A percentile compares a stretch with the other conserved stretches of the same genome.
phyloP scores from a whole-genome alignment of 1,140 invertebrate species.

The Penaeus japonicus region DNA sequence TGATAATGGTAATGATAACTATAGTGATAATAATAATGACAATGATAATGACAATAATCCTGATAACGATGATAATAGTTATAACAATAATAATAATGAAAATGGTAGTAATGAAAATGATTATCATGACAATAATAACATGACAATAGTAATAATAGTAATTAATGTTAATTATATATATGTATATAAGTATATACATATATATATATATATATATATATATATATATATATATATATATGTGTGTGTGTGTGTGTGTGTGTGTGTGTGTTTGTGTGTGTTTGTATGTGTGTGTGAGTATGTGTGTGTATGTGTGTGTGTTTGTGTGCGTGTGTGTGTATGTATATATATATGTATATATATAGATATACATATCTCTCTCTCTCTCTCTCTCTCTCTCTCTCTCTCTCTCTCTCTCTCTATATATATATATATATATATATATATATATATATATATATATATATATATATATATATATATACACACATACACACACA shows the following conservation, averaged over 20 bases:
- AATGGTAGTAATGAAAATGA: too few species aligned
- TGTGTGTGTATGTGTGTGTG: not conserved
- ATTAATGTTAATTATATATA: not conserved
- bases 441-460: not conserved
- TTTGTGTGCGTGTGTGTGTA: too few species aligned
- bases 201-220: conserved; percentile 6
- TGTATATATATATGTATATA: not conserved
- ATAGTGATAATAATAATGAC: too few species aligned
- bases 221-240: not conserved
- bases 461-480: not conserved
- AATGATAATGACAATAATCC: too few species aligned
- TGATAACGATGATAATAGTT: too few species aligned
- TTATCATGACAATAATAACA: too few species aligned
- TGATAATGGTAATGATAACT: too few species aligned
- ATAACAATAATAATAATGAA: too few species aligned
- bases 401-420: too few species aligned
- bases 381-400: too few species aligned
- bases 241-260: not conserved
- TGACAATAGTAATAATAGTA: too few species aligned
- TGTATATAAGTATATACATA: not conserved
- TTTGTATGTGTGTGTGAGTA: not conserved
- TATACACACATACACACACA: not conserved
- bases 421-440: not conserved
- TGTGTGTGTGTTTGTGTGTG: not conserved
- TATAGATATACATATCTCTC: too few species aligned